Base-by-base conservation (phyloP, 2,797 vertebrate genomes). In the Sciaenops ocellatus region DNA sequence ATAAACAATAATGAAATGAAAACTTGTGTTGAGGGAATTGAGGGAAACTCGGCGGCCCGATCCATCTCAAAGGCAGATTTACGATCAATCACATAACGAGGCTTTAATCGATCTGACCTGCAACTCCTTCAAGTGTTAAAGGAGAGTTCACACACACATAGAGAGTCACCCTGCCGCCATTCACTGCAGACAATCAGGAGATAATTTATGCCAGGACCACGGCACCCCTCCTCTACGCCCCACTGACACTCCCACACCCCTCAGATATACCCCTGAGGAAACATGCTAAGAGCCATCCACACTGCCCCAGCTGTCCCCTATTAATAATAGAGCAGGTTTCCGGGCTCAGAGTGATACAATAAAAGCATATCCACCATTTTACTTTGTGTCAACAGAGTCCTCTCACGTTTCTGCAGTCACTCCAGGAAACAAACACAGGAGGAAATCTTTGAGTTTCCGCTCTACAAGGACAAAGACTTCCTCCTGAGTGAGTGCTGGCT, bases 251-350 rank as follows among this genome's bases (percentile, higher is more conserved):
- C 80, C 79, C n/a, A 3, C 30, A 30, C 30, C 24, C 42, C 65
- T 51, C 64, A 69, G 16, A 79, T 62, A 76, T 44, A 34, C 51
- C 78, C 72, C 77, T 11, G 85, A 84, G 83, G 71, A 83, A 72
- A 75, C 56, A 62, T 47, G 51, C 84, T 88, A 83, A 90, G 86
- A 90, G 85, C 84, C 47, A 56, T 46, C 69, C 68, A 57, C 51
- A 17, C 82, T 59, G 72, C 68, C 66, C 76, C 89, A 92, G 82
- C 85, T 90, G 92, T 80, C 87, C 70, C 34, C 73, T 54, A 93
- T 94, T 75, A 95, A 95, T 94, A 93, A 93, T 93, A 69, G 57
- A 92, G 62, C 26, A 82, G 44, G 24, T 85, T 92, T 90, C 78
- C 80, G 46, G 79, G 51, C 69, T 50, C 55, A 61, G 44, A 54